Evolutionary conservation across 1,140 invertebrate genomes (phyloP), one percentile per base, ranked within the genome.

Genomic region (Drosophila arawakana): DNA sequence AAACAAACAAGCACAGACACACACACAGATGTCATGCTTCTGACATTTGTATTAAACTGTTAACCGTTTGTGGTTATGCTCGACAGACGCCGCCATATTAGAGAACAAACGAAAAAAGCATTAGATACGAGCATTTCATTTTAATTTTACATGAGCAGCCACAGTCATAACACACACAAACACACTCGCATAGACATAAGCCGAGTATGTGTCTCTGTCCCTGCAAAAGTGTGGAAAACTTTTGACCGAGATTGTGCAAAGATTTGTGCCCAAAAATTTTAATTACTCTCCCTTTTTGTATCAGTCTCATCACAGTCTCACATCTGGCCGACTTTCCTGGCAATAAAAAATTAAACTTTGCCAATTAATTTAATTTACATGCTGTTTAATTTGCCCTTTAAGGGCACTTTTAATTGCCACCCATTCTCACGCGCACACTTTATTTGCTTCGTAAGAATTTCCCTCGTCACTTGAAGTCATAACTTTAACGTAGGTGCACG

Each of bases 331-430:
- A 34, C 15, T 54, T 57, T 43, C 37, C 13, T 43, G 49, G 72
- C 59, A 77, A 80, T 73, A 71, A 86, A 81, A 82, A 86, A 73
- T 76, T 86, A 70, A 88, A 86, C 83, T 88, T 88, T 88, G 37
- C 65, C 83, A 86, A 88, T 86, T 86, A 82, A 86, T 88, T 86
- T 82, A 79, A 86, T 88, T 88, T 78, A 79, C 68, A 79, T 79
- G 43, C 65, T 30, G 43, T 78, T 75, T 61, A 66, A 75, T 71
- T 66, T 75, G 44, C 18, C 11, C 63, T 82, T 82, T 71, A 70
- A 79, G 68, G 55, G 52, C 58, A 63, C 65, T 72, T 41, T 55
- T 55, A 57, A 52, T 39, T 54, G 47, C 21, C 55, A 44, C 55
- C 39, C 55, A 41, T 81, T 68, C 79, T 84, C 73, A 62, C 59